phyloP scores from a whole-genome alignment of 2,797 vertebrate species.

The Clangula hyemalis region DNA sequence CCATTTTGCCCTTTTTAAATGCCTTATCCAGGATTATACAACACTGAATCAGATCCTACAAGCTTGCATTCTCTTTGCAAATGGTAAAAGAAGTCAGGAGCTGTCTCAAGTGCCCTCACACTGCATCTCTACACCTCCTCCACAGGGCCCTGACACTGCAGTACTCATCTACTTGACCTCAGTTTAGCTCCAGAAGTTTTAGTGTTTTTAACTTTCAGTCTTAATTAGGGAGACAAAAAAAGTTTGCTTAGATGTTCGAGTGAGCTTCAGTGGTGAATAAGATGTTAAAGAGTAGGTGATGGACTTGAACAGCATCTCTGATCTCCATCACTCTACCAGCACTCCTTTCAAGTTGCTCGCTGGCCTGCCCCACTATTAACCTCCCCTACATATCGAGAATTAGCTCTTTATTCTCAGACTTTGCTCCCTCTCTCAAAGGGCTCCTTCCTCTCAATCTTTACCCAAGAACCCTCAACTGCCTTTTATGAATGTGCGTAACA shows the following conservation, averaged over 20 bases:
- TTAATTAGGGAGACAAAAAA: conserved; percentile 51
- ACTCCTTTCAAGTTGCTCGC: conserved; percentile 35
- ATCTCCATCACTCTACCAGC: neutral
- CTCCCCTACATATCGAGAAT: conserved; percentile 38
- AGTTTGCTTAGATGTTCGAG: conserved; percentile 6
- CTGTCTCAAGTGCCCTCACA: neutral
- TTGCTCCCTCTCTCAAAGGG: conserved; percentile 42
- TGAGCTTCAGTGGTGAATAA: neutral
- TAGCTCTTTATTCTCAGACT: conserved; percentile 54
- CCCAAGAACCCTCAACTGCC: neutral
- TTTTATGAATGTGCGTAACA: neutral
- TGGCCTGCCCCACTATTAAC: conserved; percentile 53
- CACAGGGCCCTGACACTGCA: neutral
- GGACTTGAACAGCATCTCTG: conserved; percentile 15
- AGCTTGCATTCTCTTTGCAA: neutral
- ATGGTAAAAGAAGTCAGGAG: accelerated
- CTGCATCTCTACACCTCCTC: neutral
- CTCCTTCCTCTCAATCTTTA: conserved; percentile 10
- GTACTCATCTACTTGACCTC: neutral
- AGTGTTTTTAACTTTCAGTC: conserved; percentile 10
- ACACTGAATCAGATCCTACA: neutral
- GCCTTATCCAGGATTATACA: neutral
- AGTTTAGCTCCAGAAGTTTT: neutral
- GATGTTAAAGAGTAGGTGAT: conserved; percentile 40
- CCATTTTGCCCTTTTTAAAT: neutral